Evolutionary conservation across 2,888 invertebrate species (phyloP), one percentile per base, ranked within the genome.

Genomic region (Troilus luridus): DNA sequence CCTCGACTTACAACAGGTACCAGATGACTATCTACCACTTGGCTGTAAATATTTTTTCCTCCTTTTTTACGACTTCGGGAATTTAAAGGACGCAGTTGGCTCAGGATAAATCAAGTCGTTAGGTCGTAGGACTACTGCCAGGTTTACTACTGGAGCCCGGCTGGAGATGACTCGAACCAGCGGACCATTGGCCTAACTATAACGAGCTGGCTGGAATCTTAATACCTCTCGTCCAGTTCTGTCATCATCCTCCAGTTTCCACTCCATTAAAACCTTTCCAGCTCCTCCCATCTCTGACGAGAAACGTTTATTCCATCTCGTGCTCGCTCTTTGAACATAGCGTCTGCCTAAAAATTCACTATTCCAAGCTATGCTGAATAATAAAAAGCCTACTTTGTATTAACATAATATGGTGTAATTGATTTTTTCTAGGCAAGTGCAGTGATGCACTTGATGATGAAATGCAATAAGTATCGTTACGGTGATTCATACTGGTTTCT

Each of bases 191-290:
- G 11, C 85, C 56, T 14, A 56, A 85, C 85, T 56, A 56, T 85
- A 85, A 85, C 85, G 85, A 85, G 85, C 85, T 0, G 19, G n/a
- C 56, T n/a, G 56, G 85, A 85, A 85, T 85, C 56, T 85, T 85
- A 85, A 85, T 85, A 85, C 58, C 56, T 54, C 56, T 56, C 56
- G n/a, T 85, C 85, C 56, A 85, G n/a, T 85, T 85, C 21, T 58
- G 85, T 85, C 85, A 85, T 85, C 85, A 85, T 85, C 85, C 14
- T 8, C n/a, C 56, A 21, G 85, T 85, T 85, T 58, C 85, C 56
- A 85, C 14, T 56, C 85, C 85, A 85, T 85, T 85, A 85, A 56
- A 85, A 85, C 11, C 85, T 85, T 41, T 2, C 11, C 54, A n/a
- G 56, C 85, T 56, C 21, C 85, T 56, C 56, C 85, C n/a, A 14